phyloP scores from a whole-genome alignment of 2,888 invertebrate species.

The Cantharis rufa region DNA sequence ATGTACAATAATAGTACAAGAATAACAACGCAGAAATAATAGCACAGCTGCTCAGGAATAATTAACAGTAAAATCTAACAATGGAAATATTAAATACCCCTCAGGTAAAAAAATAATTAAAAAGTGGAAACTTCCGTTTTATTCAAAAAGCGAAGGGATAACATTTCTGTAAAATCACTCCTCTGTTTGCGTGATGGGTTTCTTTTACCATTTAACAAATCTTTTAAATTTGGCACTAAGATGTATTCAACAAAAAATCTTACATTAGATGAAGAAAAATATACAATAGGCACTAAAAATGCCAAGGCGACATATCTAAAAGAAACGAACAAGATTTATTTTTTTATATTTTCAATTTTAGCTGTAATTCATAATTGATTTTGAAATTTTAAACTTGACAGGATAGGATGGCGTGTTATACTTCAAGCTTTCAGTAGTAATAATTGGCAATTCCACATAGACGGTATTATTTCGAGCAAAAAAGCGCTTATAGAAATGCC shows the following conservation, averaged over 20 bases:
- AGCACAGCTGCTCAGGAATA: background rate
- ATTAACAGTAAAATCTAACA: background rate
- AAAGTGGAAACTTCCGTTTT: background rate
- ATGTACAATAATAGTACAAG: background rate
- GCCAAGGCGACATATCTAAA: background rate
- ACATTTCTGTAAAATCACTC: background rate
- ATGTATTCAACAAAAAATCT: background rate
- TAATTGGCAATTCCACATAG: background rate
- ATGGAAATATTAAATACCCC: background rate
- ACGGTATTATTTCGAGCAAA: background rate
- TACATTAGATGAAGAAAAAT: background rate
- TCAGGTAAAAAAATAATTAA: background rate
- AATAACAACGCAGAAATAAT: background rate
- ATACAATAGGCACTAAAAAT: background rate
- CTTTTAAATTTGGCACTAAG: background rate
- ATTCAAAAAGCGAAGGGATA: background rate
- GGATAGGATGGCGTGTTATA: background rate
- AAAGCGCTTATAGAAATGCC: background rate
- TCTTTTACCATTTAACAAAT: background rate
- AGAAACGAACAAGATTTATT: background rate
- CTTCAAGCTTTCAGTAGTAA: no score
- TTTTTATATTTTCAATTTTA: background rate
- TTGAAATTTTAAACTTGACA: background rate
- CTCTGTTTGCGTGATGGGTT: background rate
- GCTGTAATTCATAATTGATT: background rate